Conservation (phyloP, 1,140 invertebrate species). For the Tetragonula clypearis region DNA sequence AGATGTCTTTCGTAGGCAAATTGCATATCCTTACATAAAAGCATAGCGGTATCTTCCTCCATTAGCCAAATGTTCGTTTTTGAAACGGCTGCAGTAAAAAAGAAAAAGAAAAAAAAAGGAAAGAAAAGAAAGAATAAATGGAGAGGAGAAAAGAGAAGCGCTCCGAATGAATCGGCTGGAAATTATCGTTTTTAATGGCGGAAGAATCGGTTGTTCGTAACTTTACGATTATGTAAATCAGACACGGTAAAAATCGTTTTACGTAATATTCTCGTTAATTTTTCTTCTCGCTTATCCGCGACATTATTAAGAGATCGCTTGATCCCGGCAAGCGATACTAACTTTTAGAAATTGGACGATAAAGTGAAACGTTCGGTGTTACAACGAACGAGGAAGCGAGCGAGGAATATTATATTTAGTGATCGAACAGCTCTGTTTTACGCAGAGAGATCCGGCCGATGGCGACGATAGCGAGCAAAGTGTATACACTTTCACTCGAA, state of each 20-base stretch:
- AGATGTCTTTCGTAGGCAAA: too few relatives aligned
- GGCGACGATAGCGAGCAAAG: background rate
- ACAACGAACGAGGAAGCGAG: background rate
- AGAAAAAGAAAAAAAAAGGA: background rate
- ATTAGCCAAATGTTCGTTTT: background rate
- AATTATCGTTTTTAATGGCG: background rate
- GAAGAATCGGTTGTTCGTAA: constrained; percentile 13
- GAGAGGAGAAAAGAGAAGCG: background rate
- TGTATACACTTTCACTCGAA: constrained; percentile 39
- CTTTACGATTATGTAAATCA: constrained; percentile 19
- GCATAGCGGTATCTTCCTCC: background rate
- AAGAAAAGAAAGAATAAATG: too few relatives aligned
- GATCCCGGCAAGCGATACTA: background rate
- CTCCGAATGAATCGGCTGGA: background rate
- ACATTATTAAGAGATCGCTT: background rate
- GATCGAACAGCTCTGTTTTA: background rate
- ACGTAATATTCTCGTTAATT: background rate
- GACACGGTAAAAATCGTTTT: background rate
- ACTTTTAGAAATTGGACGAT: background rate
- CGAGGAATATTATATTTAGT: background rate
- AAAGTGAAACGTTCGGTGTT: background rate
- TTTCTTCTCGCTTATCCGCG: background rate
- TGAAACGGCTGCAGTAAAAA: background rate
- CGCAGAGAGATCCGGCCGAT: background rate
- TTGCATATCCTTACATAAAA: background rate